Evolutionary conservation across 2,888 invertebrate species (phyloP), one percentile per base, ranked within the genome.

Genomic region (Lithophane socia): DNA sequence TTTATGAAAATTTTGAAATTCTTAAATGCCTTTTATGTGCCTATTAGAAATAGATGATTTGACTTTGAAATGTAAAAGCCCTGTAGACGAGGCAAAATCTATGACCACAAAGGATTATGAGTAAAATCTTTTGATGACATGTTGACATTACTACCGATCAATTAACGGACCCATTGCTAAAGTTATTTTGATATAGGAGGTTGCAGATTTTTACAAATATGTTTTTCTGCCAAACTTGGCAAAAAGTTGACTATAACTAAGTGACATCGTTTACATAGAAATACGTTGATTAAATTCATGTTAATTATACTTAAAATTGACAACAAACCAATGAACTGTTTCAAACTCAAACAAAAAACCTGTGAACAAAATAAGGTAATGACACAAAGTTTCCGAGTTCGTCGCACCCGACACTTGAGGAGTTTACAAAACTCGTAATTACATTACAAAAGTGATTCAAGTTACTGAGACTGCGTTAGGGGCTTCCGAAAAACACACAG

Each of bases 351-450:
- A 79, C 29, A 58, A 54, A 56, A 77, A 73, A 56, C 49, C 42
- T 29, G 63, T 64, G 65, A 75, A 77, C 60, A 81, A 81, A 81
- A 84, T 70, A 75, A 77, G 69, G 52, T 77, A 81, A 73, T 13
- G 52, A 37, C 37, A 67, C 56, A 56, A 69, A 75, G 65, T 63
- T 67, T 13, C n/a, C 2, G 29, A 77, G 83, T 81, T 84, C 82
- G 54, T 73, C 83, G 83, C 74, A 37, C 85, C 52, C 75, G 29
- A 65, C 44, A 77, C 68, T 84, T 83, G 78, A 63, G 70, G 80
- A 87, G 52, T 85, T 82, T 80, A 81, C 81, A 79, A 83, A 89
- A 81, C 73, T 80, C n/a, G 74, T 74, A 77, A 85, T 87, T 79
- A 84, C 75, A 76, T 86, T 83, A 86, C 75, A 73, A 82, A 82